Evolutionary conservation across 2,113 vertebrate species (phyloP).

Genomic region (Grammomys dolichurus): DNA sequence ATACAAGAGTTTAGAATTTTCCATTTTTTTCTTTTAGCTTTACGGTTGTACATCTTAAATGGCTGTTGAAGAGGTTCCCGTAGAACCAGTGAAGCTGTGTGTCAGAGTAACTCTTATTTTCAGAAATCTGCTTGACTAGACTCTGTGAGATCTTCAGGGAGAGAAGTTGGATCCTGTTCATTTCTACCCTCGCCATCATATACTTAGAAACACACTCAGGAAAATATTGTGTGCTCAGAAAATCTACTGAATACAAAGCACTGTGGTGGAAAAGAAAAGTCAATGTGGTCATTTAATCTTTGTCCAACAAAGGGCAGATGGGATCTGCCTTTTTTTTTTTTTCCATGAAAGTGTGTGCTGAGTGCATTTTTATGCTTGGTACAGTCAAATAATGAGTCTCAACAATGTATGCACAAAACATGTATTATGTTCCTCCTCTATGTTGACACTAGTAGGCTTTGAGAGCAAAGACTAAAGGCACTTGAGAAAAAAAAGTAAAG

Average conservation of each 20-base stretch:
- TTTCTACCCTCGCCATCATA: background rate
- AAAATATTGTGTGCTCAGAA: background rate
- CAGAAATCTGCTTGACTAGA: background rate
- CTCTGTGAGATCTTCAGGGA: background rate
- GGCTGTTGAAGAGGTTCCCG: background rate
- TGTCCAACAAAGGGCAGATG: slow-evolving; percentile 8
- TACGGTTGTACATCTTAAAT: background rate
- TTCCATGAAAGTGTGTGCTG: background rate
- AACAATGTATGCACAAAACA: background rate
- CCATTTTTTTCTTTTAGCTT: background rate
- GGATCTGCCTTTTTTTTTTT: background rate
- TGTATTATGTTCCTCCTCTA: background rate
- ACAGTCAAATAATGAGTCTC: background rate
- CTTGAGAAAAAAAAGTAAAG: background rate
- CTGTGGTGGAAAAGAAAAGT: background rate
- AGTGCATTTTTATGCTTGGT: background rate
- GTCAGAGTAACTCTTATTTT: background rate
- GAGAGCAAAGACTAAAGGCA: background rate
- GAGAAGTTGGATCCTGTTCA: background rate
- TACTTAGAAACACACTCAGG: background rate
- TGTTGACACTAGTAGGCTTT: background rate
- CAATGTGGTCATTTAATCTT: background rate
- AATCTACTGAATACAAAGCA: background rate
- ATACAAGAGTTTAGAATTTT: background rate
- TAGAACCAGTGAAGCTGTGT: background rate